Conservation (phyloP, 2,888 invertebrate genomes). For the Drosophila meridionalis region DNA sequence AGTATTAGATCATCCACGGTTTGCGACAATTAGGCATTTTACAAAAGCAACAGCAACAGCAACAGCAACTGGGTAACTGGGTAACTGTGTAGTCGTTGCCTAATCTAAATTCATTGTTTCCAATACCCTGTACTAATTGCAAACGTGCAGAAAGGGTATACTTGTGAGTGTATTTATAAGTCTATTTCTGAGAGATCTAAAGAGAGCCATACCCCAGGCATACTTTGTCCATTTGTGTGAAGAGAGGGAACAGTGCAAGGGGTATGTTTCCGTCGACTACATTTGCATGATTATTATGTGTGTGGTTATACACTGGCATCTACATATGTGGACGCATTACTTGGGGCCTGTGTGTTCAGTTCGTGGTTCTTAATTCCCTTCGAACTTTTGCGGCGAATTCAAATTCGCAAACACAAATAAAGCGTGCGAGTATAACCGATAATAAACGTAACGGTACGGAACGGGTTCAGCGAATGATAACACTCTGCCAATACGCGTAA, state of each 20-base stretch:
- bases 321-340: slow-evolving; percentile 1
- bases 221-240: not conserved
- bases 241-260: not conserved
- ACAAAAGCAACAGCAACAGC: slow-evolving; percentile 9
- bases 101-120: slow-evolving; percentile 32
- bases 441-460: slow-evolving; percentile 1
- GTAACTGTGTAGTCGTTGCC: slow-evolving; percentile 3
- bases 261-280: not conserved
- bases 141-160: not conserved
- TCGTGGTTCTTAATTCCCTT: not conserved
- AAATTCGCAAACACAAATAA: not conserved
- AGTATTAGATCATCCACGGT: slow-evolving; percentile 62
- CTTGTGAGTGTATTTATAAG: not conserved
- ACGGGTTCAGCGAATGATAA: slow-evolving; percentile 40
- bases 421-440: slow-evolving; percentile 18
- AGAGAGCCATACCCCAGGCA: not conserved
- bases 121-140: slow-evolving; percentile 1
- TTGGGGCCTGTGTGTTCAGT: not conserved
- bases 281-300: not conserved
- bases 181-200: not conserved
- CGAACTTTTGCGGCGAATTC: not conserved
- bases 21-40: slow-evolving; percentile 57
- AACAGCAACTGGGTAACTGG: slow-evolving; percentile 8
- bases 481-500: not conserved
- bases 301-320: not conserved